A percentile compares a stretch with the other conserved stretches of the same genome.
These are phyloP conservation scores for Tetramorium parvispinum DNA, from an alignment of 1,140 invertebrate species.

Conservation along the genomic window DNA sequence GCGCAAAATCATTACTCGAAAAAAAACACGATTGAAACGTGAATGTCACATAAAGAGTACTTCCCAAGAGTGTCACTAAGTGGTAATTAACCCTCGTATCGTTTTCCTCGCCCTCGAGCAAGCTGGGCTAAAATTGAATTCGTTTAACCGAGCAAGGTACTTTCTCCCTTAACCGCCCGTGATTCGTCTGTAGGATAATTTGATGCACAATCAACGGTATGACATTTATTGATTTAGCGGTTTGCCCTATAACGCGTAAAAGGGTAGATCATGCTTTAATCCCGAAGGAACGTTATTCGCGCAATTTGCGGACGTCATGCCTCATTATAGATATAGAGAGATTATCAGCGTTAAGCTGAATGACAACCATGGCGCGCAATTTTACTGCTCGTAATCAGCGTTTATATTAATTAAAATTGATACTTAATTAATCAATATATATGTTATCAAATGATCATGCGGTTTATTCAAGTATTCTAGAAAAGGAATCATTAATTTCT, in stretches of 20 bases:
- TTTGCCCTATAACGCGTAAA: background rate
- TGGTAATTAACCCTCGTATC: constrained; percentile 73
- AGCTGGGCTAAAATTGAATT: constrained; percentile 60
- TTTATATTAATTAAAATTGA: background rate
- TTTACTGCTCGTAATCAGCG: background rate
- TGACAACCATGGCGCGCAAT: background rate
- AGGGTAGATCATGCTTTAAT: background rate
- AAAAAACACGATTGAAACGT: background rate
- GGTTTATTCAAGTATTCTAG: background rate
- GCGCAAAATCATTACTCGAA: constrained; percentile 38
- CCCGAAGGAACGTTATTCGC: background rate
- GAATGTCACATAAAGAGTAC: background rate
- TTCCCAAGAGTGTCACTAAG: constrained; percentile 62
- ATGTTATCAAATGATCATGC: background rate
- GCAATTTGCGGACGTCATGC: background rate
- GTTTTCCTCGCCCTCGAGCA: constrained; percentile 52
- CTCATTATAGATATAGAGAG: background rate
- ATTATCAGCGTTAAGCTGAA: background rate
- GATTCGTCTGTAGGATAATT: constrained; percentile 38
- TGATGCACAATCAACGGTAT: constrained; percentile 3
- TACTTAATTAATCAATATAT: background rate
- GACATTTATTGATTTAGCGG: constrained; percentile 32
- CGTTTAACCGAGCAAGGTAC: constrained; percentile 31
- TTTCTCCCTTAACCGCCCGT: background rate
- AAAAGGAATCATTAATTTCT: background rate